Conservation (phyloP, 53 echinoderm and acorn worm species). For the Antedon mediterranea region DNA sequence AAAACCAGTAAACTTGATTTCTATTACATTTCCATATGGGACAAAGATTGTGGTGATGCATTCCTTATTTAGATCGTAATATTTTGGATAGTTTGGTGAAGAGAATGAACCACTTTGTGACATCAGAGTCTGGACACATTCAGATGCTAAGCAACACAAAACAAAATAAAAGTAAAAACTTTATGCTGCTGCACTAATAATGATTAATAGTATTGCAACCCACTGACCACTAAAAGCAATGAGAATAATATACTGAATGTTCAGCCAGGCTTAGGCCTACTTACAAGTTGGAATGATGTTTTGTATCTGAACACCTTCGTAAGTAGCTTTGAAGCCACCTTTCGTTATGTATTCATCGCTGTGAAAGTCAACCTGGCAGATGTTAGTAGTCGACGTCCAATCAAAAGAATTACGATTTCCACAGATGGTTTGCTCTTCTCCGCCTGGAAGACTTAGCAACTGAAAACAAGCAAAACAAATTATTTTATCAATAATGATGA, state of each 20-base stretch:
- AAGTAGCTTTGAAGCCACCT: conserved; percentile 21
- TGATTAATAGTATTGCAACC: too few species aligned
- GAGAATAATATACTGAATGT: background rate
- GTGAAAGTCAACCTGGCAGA: conserved; percentile 33
- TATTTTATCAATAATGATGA: too few species aligned
- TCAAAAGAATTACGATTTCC: conserved; percentile 9
- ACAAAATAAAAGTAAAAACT: too few species aligned
- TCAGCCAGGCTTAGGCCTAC: background rate
- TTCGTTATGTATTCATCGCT: conserved; percentile 26
- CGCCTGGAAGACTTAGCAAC: conserved; percentile 38
- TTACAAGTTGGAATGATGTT: background rate
- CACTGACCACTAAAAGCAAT: too few species aligned
- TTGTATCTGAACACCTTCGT: conserved; percentile 2
- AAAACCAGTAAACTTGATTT: conserved; percentile 23
- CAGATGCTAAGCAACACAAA: background rate
- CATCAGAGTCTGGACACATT: background rate
- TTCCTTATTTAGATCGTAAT: conserved; percentile 19
- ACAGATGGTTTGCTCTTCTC: conserved; percentile 14
- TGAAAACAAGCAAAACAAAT: background rate
- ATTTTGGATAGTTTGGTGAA: conserved; percentile 29
- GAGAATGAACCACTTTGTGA: conserved; percentile 17
- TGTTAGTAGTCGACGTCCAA: conserved; percentile 18
- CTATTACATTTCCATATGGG: conserved; percentile 7
- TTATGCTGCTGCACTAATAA: too few species aligned
- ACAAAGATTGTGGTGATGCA: conserved; percentile 36